A percentile compares a stretch with the other conserved stretches of the same genome.
Evolutionary conservation across 2,113 vertebrate species (phyloP).

Genomic region (Falcunculus frontatus): DNA sequence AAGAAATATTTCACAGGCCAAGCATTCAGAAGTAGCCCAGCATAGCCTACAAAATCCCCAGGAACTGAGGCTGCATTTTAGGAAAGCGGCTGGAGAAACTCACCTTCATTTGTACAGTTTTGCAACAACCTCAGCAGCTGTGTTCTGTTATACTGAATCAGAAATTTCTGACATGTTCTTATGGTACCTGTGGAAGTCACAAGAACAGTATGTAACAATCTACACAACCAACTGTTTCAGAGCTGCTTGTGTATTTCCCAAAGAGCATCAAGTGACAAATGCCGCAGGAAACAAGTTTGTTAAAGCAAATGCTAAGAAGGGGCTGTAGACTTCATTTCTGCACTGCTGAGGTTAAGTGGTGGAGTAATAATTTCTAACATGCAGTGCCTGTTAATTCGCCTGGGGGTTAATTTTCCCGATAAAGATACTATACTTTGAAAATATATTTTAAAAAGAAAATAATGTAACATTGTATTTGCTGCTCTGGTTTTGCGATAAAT

Average conservation of each 20-base stretch:
- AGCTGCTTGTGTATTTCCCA: not conserved
- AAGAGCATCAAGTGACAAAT: not conserved
- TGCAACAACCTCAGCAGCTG: constrained; percentile 84
- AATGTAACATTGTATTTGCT: not conserved
- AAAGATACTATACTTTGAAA: not conserved
- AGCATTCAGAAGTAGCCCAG: not conserved
- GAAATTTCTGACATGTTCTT: constrained; percentile 93
- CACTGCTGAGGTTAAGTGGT: not conserved
- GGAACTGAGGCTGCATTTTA: rapidly evolving
- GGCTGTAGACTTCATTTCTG: not conserved
- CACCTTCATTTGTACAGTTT: constrained; percentile 84
- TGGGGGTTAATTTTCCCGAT: not conserved
- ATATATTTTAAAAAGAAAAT: not conserved
- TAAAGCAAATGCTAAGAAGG: not conserved
- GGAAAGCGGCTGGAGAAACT: not conserved
- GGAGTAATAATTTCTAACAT: not conserved
- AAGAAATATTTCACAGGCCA: not conserved
- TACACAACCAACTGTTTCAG: not conserved
- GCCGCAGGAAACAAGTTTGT: not conserved
- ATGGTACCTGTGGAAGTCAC: constrained; percentile 82
- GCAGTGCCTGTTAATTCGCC: not conserved
- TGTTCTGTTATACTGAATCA: constrained; percentile 85
- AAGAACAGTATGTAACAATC: not conserved
- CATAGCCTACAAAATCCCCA: not conserved
- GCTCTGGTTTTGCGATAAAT: not conserved